Evolutionary conservation across 2,888 invertebrate species (phyloP), one percentile per base, ranked within the genome.

Genomic region (Melanophora roralis): DNA sequence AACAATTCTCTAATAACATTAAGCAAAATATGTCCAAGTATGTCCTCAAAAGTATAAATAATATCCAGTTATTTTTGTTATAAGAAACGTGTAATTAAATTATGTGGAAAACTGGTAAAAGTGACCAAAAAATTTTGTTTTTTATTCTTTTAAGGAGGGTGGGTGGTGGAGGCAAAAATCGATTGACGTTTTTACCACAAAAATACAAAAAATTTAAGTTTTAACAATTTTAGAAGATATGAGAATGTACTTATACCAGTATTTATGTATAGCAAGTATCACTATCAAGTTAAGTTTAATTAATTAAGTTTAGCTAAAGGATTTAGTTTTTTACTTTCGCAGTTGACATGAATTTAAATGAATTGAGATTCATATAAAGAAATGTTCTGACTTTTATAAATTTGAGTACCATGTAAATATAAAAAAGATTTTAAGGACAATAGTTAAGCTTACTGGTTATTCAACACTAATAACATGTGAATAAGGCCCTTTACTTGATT

Each of bases 21-120:
- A 49, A 49, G 12, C 47, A 75, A 59, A 49, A 43, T n/a, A 34
- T 67, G 67, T 23, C 34, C 27, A 43, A 47, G 6, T 32, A 38
- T 51, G 45, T 72, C 47, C 53, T 71, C 57, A 51, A 55, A 73
- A 57, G 7, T 65, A 62, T 40, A 43, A 76, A 59, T 27, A 53
- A 36, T 43, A 34, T 67, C 11, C 23, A 34, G 3, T 49, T 7
- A 3, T 43, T 51, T 67, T 43, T 51, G 76, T 68, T 64, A 76
- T 62, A 19, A 14, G 72, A 80, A 68, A 72, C 76, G 55, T 72
- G 65, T 64, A 76, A 80, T 80, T 80, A 76, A 71, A 72, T 75
- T 11, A 36, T 64, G 57, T 55, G 55, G 53, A 60, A 65, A 53
- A 12, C 65, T 14, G 23, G n/a, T 34, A 51, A 67, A 78, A 69